Evolutionary conservation across 2,797 vertebrate genomes (phyloP).

Genomic region (Benthosema pterotum): DNA sequence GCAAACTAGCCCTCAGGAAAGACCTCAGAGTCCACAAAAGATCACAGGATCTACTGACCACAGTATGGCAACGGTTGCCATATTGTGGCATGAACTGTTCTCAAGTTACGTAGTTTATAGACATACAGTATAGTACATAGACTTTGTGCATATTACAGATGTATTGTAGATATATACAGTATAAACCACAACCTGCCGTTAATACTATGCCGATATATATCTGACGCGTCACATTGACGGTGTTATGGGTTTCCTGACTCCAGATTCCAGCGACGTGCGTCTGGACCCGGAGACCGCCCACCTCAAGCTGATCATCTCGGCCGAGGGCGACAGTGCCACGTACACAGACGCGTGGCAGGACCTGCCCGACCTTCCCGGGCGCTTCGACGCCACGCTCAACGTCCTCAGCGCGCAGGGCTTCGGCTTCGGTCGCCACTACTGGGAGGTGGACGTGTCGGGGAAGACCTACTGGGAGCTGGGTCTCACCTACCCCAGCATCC

Average conservation of each 20-base stretch:
- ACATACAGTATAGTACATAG: too few relatives aligned
- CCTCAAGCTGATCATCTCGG: slow-evolving; percentile 80
- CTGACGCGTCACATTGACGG: background rate
- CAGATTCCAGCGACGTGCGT: slow-evolving; percentile 76
- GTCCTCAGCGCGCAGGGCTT: slow-evolving; percentile 77
- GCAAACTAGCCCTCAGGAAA: too few relatives aligned
- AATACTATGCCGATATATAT: background rate
- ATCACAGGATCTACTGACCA: too few relatives aligned
- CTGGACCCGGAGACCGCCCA: slow-evolving; percentile 80
- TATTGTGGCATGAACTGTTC: too few relatives aligned
- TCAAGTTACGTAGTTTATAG: too few relatives aligned
- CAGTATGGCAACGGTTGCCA: too few relatives aligned
- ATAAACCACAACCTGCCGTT: too few relatives aligned
- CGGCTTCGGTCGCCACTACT: slow-evolving; percentile 78
- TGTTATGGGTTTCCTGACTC: slow-evolving; percentile 29
- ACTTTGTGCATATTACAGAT: too few relatives aligned
- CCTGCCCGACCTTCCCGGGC: slow-evolving; percentile 68
- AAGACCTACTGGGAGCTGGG: slow-evolving; percentile 86
- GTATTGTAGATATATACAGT: too few relatives aligned
- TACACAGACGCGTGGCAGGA: slow-evolving; percentile 80
- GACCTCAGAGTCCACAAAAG: too few relatives aligned
- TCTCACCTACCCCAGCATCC: slow-evolving; percentile 79
- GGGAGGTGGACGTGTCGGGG: slow-evolving; percentile 80
- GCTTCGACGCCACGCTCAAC: slow-evolving; percentile 84
- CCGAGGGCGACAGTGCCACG: slow-evolving; percentile 67